phyloP scores from a whole-genome alignment of 1,140 invertebrate genomes.

The Euschistus heros region DNA sequence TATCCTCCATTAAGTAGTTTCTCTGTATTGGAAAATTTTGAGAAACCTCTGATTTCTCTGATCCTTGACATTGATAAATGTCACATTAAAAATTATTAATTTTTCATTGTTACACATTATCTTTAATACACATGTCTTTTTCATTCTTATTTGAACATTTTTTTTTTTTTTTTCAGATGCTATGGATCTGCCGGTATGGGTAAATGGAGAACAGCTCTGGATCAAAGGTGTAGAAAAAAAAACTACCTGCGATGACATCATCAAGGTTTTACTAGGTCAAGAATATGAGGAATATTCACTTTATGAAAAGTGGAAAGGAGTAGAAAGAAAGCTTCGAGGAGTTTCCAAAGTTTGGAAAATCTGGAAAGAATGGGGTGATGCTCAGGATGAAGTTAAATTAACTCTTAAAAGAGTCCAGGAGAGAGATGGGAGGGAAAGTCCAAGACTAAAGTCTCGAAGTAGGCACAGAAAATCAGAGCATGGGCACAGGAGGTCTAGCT shows the following conservation, averaged over 20 bases:
- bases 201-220: slow-evolving; percentile 63
- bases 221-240: slow-evolving; percentile 60
- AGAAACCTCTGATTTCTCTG: no score
- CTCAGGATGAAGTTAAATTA: slow-evolving; percentile 52
- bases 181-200: slow-evolving; percentile 61
- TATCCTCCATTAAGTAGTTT: no score
- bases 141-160: no score
- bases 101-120: no score
- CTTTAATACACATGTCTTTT: no score
- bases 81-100: no score
- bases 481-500: not conserved
- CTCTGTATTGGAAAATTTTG: no score
- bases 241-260: slow-evolving; percentile 67
- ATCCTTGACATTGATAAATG: no score
- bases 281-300: slow-evolving; percentile 41
- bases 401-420: slow-evolving; percentile 34
- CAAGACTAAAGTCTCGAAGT: slow-evolving; percentile 26
- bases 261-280: slow-evolving; percentile 48
- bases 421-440: slow-evolving; percentile 30
- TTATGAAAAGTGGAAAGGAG: slow-evolving; percentile 51
- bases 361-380: slow-evolving; percentile 62
- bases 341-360: slow-evolving; percentile 58
- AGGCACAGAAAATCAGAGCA: slow-evolving; percentile 28
- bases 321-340: slow-evolving; percentile 56
- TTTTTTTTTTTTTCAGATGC: slow-evolving; percentile 11